These are phyloP conservation scores for Pycnomerus fuliginosus DNA, from an alignment of 2,888 invertebrate species.

Conservation along the genomic window DNA sequence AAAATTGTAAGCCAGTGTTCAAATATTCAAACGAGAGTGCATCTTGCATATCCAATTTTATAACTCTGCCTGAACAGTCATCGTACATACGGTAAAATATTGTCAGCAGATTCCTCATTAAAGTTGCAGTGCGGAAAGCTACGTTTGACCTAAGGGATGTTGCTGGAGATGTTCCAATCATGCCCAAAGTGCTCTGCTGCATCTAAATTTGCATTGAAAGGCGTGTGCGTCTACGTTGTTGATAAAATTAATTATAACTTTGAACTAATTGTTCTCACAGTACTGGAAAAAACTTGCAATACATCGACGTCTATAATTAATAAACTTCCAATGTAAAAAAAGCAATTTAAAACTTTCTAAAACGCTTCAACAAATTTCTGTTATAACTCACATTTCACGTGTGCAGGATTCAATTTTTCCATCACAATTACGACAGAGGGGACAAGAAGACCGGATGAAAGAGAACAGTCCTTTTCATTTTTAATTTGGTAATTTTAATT, in stretches of 20 bases:
- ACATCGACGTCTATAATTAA: conserved; percentile 25
- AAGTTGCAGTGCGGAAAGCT: conserved; percentile 8
- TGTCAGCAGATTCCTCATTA: conserved; percentile 11
- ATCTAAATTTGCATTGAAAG: too few relatives aligned
- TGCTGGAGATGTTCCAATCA: too few relatives aligned
- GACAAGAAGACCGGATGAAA: conserved; percentile 12
- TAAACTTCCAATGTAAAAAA: conserved; percentile 29
- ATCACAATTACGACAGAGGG: conserved; percentile 4
- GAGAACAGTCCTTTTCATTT: conserved; percentile 28
- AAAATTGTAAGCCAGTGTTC: background rate
- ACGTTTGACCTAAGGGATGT: conserved; percentile 9
- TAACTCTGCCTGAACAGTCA: too few relatives aligned
- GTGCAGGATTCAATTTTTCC: conserved; percentile 22
- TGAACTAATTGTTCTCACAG: too few relatives aligned
- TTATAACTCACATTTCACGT: conserved; percentile 24
- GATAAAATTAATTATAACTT: too few relatives aligned
- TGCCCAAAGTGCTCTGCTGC: too few relatives aligned
- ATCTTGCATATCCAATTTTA: too few relatives aligned
- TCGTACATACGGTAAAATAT: too few relatives aligned
- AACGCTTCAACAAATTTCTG: conserved; percentile 28
- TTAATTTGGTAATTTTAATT: conserved; percentile 40
- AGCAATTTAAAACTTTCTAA: conserved; percentile 34
- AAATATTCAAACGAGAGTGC: too few relatives aligned
- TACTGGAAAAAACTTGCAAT: background rate
- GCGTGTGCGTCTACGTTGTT: too few relatives aligned